These are phyloP conservation scores for Eulithis testata DNA, from an alignment of 2,888 invertebrate species.

Conservation along the genomic window DNA sequence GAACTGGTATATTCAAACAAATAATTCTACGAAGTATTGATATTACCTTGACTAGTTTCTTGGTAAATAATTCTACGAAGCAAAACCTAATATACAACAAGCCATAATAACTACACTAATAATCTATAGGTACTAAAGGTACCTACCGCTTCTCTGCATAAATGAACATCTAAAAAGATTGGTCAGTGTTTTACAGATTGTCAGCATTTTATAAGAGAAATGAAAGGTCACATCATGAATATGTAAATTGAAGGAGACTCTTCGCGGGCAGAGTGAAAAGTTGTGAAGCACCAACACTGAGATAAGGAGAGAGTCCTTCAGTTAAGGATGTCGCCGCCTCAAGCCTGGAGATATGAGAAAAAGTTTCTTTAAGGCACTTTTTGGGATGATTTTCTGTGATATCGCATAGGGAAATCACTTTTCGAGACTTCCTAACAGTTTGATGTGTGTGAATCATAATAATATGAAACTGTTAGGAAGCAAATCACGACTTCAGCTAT, in stretches of 20 bases:
- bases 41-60: too few species aligned
- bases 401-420: conserved; percentile 8
- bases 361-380: conserved; percentile 26
- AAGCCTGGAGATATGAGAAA: conserved; percentile 24
- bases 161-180: conserved; percentile 26
- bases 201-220: conserved; percentile 42
- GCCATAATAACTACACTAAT: too few species aligned
- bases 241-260: conserved; percentile 54
- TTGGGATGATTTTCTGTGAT: conserved; percentile 18
- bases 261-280: conserved; percentile 49
- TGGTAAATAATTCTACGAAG: too few species aligned
- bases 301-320: conserved; percentile 47
- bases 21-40: too few species aligned
- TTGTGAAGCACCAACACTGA: conserved; percentile 50
- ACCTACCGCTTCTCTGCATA: conserved; percentile 3
- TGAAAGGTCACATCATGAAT: conserved; percentile 48
- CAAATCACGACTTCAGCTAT: too few species aligned
- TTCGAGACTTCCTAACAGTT: not conserved
- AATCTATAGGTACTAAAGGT: too few species aligned
- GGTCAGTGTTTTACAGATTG: conserved; percentile 38
- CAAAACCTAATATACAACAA: too few species aligned
- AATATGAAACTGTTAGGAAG: too few species aligned
- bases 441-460: too few species aligned
- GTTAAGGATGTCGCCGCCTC: conserved; percentile 44
- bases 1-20: too few species aligned